Conservation (phyloP, 2,113 vertebrate species). For the Stictonetta naevosa region DNA sequence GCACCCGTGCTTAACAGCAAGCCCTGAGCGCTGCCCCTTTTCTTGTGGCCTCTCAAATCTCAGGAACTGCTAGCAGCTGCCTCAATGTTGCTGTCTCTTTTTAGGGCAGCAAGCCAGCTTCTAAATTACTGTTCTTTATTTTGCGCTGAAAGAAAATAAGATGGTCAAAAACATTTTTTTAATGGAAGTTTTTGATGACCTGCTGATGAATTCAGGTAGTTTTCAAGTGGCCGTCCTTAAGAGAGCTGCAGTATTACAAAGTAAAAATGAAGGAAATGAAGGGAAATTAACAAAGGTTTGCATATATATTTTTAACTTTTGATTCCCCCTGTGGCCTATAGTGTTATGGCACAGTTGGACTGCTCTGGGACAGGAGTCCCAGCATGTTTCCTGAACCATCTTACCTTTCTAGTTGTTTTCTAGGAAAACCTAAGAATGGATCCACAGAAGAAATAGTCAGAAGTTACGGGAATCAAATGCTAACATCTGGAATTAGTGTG, state of each 20-base stretch:
- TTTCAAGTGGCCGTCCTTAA: not conserved
- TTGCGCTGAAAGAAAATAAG: not conserved
- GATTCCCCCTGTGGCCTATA: not conserved
- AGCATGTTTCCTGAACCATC: not conserved
- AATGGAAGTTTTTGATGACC: not conserved
- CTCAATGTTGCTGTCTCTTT: too few relatives aligned
- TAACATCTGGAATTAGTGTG: not conserved
- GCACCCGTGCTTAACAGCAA: too few relatives aligned
- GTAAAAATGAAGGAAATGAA: not conserved
- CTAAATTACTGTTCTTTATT: not conserved
- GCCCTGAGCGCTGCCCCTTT: too few relatives aligned
- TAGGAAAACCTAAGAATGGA: not conserved
- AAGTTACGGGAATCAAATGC: not conserved
- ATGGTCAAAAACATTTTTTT: not conserved
- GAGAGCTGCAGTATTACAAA: not conserved
- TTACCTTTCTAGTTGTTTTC: not conserved
- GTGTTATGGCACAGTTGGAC: not conserved
- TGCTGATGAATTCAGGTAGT: not conserved
- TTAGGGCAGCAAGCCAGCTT: too few relatives aligned
- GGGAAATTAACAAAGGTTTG: not conserved
- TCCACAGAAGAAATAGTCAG: not conserved
- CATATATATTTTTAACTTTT: not conserved
- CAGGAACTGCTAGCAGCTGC: too few relatives aligned
- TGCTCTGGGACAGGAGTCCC: not conserved
- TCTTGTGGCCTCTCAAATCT: too few relatives aligned